Evolutionary conservation across 1,140 invertebrate species (phyloP).

Genomic region (Drosophila bocqueti): DNA sequence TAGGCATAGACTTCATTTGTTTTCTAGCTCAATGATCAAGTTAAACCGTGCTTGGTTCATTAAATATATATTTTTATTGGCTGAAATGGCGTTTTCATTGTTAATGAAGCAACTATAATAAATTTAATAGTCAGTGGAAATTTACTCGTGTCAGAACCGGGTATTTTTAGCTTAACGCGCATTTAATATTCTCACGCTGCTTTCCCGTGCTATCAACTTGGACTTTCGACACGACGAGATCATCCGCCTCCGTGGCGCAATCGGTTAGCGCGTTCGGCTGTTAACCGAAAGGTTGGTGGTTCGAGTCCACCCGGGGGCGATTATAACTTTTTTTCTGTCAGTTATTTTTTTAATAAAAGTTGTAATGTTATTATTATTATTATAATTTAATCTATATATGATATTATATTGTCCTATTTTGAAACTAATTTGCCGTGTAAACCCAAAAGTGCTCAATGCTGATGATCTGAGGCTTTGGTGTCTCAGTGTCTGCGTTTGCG

Average conservation of each 20-base stretch:
- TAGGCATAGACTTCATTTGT: not conserved
- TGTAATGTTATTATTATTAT: too few relatives aligned
- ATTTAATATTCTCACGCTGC: not conserved
- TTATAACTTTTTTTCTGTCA: slow-evolving; percentile 24
- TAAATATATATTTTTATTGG: not conserved
- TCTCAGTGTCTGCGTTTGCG: slow-evolving; percentile 61
- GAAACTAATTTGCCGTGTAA: slow-evolving; percentile 42
- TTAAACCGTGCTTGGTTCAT: not conserved
- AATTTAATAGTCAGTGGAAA: not conserved
- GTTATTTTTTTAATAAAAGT: too few relatives aligned
- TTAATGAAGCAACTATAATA: not conserved
- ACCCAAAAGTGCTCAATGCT: slow-evolving; percentile 24
- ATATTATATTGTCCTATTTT: too few relatives aligned
- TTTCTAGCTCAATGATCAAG: not conserved
- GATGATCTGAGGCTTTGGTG: slow-evolving; percentile 49
- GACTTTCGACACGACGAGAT: not conserved
- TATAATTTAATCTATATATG: too few relatives aligned
- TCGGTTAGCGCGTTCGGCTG: slow-evolving; percentile 92
- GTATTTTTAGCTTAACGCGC: not conserved
- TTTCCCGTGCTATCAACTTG: not conserved
- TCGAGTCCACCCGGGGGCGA: slow-evolving; percentile 91
- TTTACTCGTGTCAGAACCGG: not conserved
- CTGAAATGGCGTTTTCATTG: not conserved
- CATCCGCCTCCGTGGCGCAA: slow-evolving; percentile 91
- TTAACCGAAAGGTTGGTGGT: slow-evolving; percentile 94